phyloP scores from a whole-genome alignment of 64 coral and sea anemone genomes.

The Stichodactyla helianthus region DNA sequence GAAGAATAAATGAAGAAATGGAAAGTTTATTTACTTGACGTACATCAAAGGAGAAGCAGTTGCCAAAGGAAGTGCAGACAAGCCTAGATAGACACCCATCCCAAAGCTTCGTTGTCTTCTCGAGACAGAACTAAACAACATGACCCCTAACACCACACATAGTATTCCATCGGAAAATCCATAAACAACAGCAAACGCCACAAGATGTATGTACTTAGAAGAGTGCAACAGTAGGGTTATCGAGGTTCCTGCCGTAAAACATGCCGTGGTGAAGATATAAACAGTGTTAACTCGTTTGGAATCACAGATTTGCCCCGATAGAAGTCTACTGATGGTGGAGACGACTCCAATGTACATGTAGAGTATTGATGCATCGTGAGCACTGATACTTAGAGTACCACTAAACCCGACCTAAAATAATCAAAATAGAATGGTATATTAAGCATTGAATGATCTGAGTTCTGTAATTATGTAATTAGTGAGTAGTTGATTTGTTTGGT shows the following conservation, averaged over 20 bases:
- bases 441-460: not conserved
- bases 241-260: not conserved
- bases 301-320: slow-evolving; percentile 11
- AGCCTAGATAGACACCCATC: not conserved
- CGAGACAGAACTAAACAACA: not conserved
- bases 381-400: not conserved
- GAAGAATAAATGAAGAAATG: too few relatives aligned
- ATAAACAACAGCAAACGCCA: slow-evolving; percentile 3
- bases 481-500: not conserved
- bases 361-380: slow-evolving; percentile 21
- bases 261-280: not conserved
- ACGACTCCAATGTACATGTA: slow-evolving; percentile 35
- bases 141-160: not conserved
- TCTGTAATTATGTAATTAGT: not conserved
- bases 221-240: not conserved
- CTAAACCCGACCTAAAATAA: slow-evolving; percentile 19
- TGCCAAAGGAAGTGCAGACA: not conserved
- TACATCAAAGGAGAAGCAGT: slow-evolving; percentile 11
- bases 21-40: not conserved
- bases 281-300: not conserved
- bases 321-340: slow-evolving; percentile 3
- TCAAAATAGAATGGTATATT: not conserved
- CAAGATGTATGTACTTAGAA: not conserved
- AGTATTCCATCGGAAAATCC: slow-evolving; percentile 17
- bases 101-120: not conserved